Conservation (phyloP, 2,888 invertebrate species). For the Onthophagus sagittarius region DNA sequence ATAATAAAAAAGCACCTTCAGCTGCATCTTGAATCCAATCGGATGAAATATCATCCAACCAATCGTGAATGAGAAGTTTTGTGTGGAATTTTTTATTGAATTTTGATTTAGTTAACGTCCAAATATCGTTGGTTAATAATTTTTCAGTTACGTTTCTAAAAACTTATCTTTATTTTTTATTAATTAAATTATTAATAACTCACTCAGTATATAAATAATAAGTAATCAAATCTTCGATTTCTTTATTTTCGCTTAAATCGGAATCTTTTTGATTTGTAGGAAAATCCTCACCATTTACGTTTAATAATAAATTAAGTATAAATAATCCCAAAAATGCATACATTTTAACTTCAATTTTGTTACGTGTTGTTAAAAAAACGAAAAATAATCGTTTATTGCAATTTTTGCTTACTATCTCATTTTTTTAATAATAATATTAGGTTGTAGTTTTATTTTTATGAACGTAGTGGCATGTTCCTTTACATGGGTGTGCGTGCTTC, state of each 20-base stretch:
- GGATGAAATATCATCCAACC: constrained; percentile 39
- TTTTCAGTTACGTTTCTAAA: constrained; percentile 16
- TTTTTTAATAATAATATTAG: too few relatives aligned
- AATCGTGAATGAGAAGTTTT: constrained; percentile 43
- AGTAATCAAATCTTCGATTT: constrained; percentile 34
- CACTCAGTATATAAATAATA: constrained; percentile 40
- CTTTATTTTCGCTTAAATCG: neutral
- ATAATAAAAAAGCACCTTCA: constrained; percentile 33
- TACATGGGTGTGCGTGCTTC: neutral
- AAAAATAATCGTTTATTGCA: neutral
- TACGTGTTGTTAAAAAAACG: neutral
- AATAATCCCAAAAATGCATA: neutral
- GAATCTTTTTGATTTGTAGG: neutral
- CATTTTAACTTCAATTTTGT: neutral
- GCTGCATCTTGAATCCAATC: constrained; percentile 42
- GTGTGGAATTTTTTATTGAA: constrained; percentile 37
- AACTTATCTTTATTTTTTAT: constrained; percentile 16
- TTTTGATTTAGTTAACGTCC: constrained; percentile 33
- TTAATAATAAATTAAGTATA: neutral
- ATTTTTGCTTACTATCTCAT: neutral
- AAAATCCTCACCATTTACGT: neutral
- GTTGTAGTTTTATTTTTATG: neutral
- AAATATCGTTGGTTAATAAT: constrained; percentile 31
- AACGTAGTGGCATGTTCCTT: neutral
- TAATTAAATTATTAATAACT: constrained; percentile 27